Evolutionary conservation across 2,888 invertebrate species (phyloP).

Genomic region (Leptopilina syphax): DNA sequence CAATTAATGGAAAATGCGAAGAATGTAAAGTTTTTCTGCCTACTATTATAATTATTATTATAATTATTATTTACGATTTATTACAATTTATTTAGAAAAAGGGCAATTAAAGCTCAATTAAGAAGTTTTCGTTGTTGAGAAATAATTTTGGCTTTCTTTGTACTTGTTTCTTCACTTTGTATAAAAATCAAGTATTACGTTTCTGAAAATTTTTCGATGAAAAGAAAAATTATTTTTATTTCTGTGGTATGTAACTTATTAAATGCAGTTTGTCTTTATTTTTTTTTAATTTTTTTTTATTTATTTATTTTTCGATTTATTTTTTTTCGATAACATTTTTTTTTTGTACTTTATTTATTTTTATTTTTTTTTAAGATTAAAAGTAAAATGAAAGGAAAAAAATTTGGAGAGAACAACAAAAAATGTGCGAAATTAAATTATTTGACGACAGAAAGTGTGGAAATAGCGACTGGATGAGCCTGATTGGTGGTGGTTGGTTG

Average conservation of each 20-base stretch:
- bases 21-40: conserved; percentile 11
- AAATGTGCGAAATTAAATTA: conserved; percentile 3
- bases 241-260: too few species aligned
- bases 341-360: too few species aligned
- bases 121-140: background rate
- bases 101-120: background rate
- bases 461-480: conserved; percentile 44
- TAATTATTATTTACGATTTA: background rate
- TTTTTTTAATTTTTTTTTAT: too few species aligned
- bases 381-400: background rate
- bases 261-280: too few species aligned
- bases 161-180: too few species aligned
- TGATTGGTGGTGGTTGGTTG: conserved; percentile 51
- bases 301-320: background rate
- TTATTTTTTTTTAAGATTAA: background rate
- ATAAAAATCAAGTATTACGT: too few species aligned
- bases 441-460: conserved; percentile 20
- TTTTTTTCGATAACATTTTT: background rate
- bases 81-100: background rate
- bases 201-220: too few species aligned
- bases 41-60: background rate
- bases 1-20: background rate
- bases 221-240: too few species aligned
- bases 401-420: background rate
- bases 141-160: background rate